These are phyloP conservation scores for Ormia ochracea DNA, from an alignment of 2,888 invertebrate genomes.

Conservation along the genomic window DNA sequence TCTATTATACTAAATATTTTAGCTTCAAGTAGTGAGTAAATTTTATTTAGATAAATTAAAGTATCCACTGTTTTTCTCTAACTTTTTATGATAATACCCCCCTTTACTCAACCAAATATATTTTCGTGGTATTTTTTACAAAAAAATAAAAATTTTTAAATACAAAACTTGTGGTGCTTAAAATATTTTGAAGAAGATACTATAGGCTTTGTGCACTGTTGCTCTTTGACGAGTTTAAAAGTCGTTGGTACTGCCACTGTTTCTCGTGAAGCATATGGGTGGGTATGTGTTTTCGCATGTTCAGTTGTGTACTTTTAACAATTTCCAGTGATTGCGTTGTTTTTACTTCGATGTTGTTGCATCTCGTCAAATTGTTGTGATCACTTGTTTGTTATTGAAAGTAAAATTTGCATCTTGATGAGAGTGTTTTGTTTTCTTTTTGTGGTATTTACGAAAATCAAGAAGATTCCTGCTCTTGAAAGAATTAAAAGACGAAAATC, in stretches of 20 bases:
- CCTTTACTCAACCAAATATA: neutral
- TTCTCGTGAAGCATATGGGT: slow-evolving; percentile 2
- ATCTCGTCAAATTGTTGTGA: slow-evolving; percentile 65
- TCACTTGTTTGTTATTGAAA: slow-evolving; percentile 56
- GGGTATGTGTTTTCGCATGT: neutral
- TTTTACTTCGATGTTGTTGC: slow-evolving; percentile 63
- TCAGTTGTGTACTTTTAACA: slow-evolving; percentile 4
- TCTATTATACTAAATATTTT: too few species aligned
- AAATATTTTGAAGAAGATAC: neutral
- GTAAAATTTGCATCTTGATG: slow-evolving; percentile 59
- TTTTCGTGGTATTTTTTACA: slow-evolving; percentile 30
- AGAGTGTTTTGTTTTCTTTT: slow-evolving; percentile 54
- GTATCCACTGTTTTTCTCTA: slow-evolving; percentile 40
- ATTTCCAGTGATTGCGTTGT: slow-evolving; percentile 33
- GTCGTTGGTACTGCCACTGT: slow-evolving; percentile 13
- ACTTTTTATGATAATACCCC: slow-evolving; percentile 27
- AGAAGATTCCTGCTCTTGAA: slow-evolving; percentile 6
- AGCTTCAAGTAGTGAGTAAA: too few species aligned
- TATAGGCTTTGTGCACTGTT: neutral
- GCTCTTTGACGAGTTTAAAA: neutral
- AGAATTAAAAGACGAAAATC: too few species aligned
- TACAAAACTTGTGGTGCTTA: neutral
- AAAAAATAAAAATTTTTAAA: slow-evolving; percentile 45
- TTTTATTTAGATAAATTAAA: too few species aligned
- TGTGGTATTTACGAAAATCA: slow-evolving; percentile 27